phyloP scores from a whole-genome alignment of 2,797 vertebrate genomes.

The Betta splendens region DNA sequence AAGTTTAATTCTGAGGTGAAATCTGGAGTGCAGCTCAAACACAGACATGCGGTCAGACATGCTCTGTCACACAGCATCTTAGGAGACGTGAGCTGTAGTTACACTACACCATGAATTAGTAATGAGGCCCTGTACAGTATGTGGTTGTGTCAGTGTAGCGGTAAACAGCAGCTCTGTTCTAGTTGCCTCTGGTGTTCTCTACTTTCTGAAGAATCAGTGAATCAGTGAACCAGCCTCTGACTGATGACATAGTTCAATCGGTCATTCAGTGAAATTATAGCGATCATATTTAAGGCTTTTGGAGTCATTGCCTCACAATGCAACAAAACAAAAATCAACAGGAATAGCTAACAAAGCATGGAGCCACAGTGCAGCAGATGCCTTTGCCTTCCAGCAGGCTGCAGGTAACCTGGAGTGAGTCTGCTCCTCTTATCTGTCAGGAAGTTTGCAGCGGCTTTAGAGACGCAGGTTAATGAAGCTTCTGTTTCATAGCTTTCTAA shows the following conservation, averaged over 20 bases:
- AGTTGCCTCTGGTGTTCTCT: background rate
- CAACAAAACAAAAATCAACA: background rate
- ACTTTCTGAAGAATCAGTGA: too few species aligned
- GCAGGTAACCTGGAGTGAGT: conserved; percentile 8
- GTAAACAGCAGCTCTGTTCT: conserved; percentile 3
- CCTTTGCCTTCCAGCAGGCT: conserved; percentile 11
- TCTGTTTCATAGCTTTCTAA: conserved; percentile 6
- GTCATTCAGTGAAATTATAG: too few species aligned
- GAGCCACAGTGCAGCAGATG: background rate
- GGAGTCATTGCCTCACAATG: background rate
- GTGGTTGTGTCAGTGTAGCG: conserved; percentile 21
- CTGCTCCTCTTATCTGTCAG: conserved; percentile 12
- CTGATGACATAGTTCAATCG: background rate
- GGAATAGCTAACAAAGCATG: background rate
- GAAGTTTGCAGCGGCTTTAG: conserved; percentile 25
- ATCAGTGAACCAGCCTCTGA: background rate
- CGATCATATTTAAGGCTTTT: background rate
- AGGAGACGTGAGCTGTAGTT: conserved; percentile 52
- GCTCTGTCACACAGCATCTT: conserved; percentile 29
- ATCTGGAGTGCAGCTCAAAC: conserved; percentile 8
- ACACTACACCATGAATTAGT: conserved; percentile 61
- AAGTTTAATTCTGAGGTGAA: too few species aligned
- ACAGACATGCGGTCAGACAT: conserved; percentile 10
- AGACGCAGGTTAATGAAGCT: conserved; percentile 36
- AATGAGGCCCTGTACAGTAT: conserved; percentile 45